Evolutionary conservation across 2,113 vertebrate species (phyloP).

Genomic region (Eretmodus cyanostictus): DNA sequence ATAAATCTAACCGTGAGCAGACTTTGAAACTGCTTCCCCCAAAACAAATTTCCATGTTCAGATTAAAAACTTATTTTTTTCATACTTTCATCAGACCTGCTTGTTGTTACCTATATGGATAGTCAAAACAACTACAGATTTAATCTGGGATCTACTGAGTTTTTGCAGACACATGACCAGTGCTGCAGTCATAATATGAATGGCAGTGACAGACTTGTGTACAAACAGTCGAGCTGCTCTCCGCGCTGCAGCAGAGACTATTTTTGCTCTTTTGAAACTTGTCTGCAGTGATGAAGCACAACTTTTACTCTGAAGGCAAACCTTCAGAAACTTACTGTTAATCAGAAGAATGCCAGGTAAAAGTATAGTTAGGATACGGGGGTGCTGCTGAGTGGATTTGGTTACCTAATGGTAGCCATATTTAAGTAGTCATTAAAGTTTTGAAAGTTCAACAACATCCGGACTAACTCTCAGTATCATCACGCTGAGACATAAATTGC

Average conservation of each 20-base stretch:
- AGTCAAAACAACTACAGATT: background rate
- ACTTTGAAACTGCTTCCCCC: background rate
- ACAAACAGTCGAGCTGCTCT: background rate
- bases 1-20: background rate
- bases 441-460: background rate
- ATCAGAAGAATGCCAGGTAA: background rate
- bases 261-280: background rate
- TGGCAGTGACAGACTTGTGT: background rate
- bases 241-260: background rate
- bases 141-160: background rate
- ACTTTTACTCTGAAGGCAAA: background rate
- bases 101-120: background rate
- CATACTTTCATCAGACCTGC: background rate
- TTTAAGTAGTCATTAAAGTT: background rate
- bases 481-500: background rate
- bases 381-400: background rate
- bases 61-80: fast-evolving
- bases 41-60: background rate
- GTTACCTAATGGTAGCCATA: background rate
- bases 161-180: background rate
- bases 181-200: background rate
- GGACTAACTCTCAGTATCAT: background rate
- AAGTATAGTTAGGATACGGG: background rate
- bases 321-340: background rate
- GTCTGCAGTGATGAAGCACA: background rate